These are phyloP conservation scores for Xiphophorus hellerii DNA, from an alignment of 2,113 vertebrate genomes.

Conservation along the genomic window DNA sequence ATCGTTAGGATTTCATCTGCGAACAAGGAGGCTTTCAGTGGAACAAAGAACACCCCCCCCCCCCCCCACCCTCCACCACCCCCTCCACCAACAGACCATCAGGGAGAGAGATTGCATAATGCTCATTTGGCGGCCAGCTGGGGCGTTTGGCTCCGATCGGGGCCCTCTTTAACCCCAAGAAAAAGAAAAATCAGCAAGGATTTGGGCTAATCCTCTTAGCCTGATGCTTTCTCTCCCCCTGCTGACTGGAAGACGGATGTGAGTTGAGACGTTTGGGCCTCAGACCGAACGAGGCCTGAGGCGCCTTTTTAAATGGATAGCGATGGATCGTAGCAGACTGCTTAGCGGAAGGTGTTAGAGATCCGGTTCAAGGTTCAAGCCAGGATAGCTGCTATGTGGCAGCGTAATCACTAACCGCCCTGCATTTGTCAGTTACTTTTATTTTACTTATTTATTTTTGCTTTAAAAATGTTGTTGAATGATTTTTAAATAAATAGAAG, in stretches of 20 bases:
- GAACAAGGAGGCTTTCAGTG: conserved; percentile 63
- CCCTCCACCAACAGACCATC: conserved; percentile 46
- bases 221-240: conserved; percentile 60
- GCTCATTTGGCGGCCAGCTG: conserved; percentile 61
- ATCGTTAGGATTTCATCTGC: conserved; percentile 60
- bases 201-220: conserved; percentile 74
- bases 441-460: not conserved
- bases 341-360: conserved; percentile 21
- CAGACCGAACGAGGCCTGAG: conserved; percentile 21
- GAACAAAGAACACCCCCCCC: conserved; percentile 50
- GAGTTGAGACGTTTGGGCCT: conserved; percentile 40
- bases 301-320: conserved; percentile 53
- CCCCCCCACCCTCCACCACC: conserved; percentile 24
- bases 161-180: conserved; percentile 59
- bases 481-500: not conserved
- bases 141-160: conserved; percentile 62
- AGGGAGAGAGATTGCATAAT: conserved; percentile 61
- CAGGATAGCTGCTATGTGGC: conserved; percentile 23
- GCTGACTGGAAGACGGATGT: conserved; percentile 57
- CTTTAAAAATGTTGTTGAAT: not conserved
- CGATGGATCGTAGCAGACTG: conserved; percentile 33
- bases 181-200: conserved; percentile 69
- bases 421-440: not conserved
- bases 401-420: conserved; percentile 23
- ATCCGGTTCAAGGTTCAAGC: conserved; percentile 23